These are phyloP conservation scores for Drosophila kikkawai DNA, from an alignment of 1,140 invertebrate genomes.

Conservation along the genomic window DNA sequence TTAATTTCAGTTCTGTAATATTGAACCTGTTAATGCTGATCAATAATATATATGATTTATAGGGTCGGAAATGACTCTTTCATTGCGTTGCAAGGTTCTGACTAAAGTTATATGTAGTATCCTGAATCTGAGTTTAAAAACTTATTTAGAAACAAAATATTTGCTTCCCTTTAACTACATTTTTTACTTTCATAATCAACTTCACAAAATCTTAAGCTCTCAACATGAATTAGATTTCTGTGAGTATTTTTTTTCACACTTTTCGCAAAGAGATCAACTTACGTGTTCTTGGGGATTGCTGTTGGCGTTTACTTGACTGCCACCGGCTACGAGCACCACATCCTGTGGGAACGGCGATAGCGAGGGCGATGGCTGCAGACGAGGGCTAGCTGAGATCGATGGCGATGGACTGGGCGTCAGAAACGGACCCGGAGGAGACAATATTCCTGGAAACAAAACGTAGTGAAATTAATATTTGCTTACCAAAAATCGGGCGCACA, in stretches of 20 bases:
- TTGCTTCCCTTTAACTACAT: background rate
- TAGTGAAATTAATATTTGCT: constrained; percentile 36
- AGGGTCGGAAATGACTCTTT: no score
- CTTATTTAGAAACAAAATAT: no score
- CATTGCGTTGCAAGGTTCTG: no score
- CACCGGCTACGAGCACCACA: constrained; percentile 84
- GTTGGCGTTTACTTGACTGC: constrained; percentile 82
- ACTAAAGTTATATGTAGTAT: no score
- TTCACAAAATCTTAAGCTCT: background rate
- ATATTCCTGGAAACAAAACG: constrained; percentile 80
- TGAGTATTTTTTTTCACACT: background rate
- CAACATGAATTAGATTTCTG: background rate
- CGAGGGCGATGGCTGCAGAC: constrained; percentile 85
- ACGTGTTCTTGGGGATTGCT: constrained; percentile 84
- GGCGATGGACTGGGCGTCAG: constrained; percentile 85
- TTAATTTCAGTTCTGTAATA: no score
- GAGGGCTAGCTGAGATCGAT: constrained; percentile 85
- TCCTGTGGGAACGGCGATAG: constrained; percentile 84
- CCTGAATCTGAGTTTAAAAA: no score
- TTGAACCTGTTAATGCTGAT: no score
- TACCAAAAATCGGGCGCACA: constrained; percentile 16
- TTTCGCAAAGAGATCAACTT: constrained; percentile 41
- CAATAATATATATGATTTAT: no score
- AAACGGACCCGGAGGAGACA: constrained; percentile 85
- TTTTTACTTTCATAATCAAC: background rate